Evolutionary conservation across 2,888 invertebrate species (phyloP), one percentile per base, ranked within the genome.

Genomic region (Aproaerema taeniolella): DNA sequence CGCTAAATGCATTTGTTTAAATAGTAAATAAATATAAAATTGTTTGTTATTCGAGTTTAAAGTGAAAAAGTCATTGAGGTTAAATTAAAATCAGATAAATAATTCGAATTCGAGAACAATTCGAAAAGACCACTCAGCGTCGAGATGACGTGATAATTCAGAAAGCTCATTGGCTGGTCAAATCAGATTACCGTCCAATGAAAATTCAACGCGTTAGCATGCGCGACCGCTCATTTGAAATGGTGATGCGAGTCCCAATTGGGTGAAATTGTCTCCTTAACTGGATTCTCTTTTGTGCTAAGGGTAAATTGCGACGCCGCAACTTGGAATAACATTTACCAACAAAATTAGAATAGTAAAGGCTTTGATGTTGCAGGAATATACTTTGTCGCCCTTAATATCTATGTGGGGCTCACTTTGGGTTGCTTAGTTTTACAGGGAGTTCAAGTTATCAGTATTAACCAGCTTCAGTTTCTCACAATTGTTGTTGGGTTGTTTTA

Each of bases 171-270:
- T 35, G 35, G 35, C 16, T 12, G 16, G 14, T 24, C 15, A 11
- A 35, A 35, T 35, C 35, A 28, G 28, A 35, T 35, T 35, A 35
- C 28, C 14, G 28, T 25, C 35, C 35, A 35, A 35, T 35, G 35
- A 35, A 35, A 35, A 35, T 35, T 35, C 16, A 25, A 26, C 14
- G 6, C 35, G 35, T 35, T 35, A 28, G 35, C 35, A 35, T 35
- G 35, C 35, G 35, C 35, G 28, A 35, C 35, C 35, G 35, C 35
- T 35, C 14, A 35, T 35, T 35, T 35, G 35, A 28, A 35, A 35
- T 35, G 26, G 35, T 35, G 35, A 35, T 35, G 35, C 28, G 35
- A 35, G 35, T 16, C 37, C 26, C 30, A 37, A 37, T 37, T 37
- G 30, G 30, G 10, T 6, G 13, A 8, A 37, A 37, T 37, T 37